A percentile compares a stretch with the other conserved stretches of the same genome.
phyloP scores from a whole-genome alignment of 2,888 invertebrate species.

The Sinhomidia bicolor region DNA sequence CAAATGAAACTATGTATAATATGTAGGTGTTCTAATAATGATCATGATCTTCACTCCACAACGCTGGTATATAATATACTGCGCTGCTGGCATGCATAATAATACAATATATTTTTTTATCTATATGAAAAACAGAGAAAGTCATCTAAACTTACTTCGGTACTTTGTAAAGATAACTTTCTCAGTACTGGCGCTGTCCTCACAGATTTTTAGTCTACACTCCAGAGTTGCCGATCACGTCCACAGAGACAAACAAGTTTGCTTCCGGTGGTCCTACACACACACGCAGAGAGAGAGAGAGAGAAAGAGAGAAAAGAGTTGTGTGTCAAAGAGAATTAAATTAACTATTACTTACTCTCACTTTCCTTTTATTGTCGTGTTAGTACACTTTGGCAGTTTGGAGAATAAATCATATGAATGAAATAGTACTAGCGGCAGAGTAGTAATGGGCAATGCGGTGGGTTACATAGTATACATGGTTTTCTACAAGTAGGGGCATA shows the following conservation, averaged over 20 bases:
- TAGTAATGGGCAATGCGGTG: too few species aligned
- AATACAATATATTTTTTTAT: too few species aligned
- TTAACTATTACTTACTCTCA: constrained; percentile 14
- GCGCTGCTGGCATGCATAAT: too few species aligned
- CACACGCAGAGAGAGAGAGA: not conserved
- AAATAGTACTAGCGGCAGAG: not conserved
- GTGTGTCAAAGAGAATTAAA: constrained; percentile 12
- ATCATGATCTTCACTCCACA: too few species aligned
- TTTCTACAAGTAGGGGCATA: too few species aligned
- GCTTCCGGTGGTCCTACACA: constrained; percentile 88
- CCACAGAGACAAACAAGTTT: constrained; percentile 90
- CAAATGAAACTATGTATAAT: too few species aligned
- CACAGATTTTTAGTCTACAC: constrained; percentile 84
- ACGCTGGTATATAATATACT: too few species aligned
- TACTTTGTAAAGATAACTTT: constrained; percentile 94
- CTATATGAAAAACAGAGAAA: not conserved
- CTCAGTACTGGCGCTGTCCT: constrained; percentile 86
- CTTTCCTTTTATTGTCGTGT: not conserved
- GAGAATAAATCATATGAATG: not conserved
- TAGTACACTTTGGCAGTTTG: not conserved
- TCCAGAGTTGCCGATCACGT: constrained; percentile 86
- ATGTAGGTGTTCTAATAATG: too few species aligned
- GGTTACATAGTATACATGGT: too few species aligned
- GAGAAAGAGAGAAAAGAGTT: not conserved
- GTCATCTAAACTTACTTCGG: constrained; percentile 86